Percentiles rank a stretch among this genome's conserved stretches.
These are phyloP conservation scores for Siniperca scherzeri DNA, from an alignment of 2,797 vertebrate genomes.

Conservation along the genomic window DNA sequence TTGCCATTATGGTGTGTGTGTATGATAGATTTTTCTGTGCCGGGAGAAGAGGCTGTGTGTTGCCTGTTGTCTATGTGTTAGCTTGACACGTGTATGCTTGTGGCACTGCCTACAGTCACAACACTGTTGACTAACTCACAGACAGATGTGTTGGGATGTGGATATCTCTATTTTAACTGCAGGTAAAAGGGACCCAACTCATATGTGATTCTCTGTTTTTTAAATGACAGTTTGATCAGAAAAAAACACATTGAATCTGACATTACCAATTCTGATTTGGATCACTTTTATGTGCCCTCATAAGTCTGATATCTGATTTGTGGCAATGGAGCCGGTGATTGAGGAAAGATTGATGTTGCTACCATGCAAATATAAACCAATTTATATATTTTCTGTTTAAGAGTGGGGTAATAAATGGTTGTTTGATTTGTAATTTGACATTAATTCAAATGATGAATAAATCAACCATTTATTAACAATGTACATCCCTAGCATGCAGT, in stretches of 20 bases:
- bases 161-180: neutral
- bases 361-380: neutral
- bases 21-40: slow-evolving; percentile 24
- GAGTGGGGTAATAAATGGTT: neutral
- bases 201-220: neutral
- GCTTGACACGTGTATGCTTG: slow-evolving; percentile 8
- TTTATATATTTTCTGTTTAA: neutral
- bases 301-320: neutral
- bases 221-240: neutral
- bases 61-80: slow-evolving; percentile 13
- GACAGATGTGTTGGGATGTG: neutral
- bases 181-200: neutral
- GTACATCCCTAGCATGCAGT: no score
- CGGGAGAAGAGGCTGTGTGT: slow-evolving; percentile 12
- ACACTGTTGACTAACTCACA: slow-evolving; percentile 3
- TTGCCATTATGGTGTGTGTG: slow-evolving; percentile 45
- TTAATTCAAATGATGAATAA: neutral
- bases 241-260: neutral
- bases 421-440: neutral
- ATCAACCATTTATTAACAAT: neutral
- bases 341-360: neutral
- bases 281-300: neutral
- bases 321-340: neutral
- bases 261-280: neutral
- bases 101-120: slow-evolving; percentile 20